Evolutionary conservation across 2,797 vertebrate species (phyloP), one percentile per base, ranked within the genome.

Genomic region (Notolepis coatsorum): DNA sequence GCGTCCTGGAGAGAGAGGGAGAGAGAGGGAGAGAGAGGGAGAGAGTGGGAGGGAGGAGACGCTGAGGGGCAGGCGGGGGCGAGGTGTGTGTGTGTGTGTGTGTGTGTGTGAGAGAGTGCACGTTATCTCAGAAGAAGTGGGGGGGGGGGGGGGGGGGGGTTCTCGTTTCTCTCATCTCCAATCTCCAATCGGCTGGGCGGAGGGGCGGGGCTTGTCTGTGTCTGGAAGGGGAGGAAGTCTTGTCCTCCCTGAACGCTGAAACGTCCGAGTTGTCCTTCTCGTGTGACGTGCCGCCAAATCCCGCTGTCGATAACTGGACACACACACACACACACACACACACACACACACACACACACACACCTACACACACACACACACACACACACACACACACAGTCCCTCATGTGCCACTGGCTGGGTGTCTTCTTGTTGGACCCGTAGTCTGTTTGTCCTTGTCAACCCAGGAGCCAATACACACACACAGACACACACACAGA

Each of bases 151-250:
- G 39, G n/a, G n/a, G 66, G 48, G 69, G n/a, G 7, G 39, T 17
- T 55, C 42, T 51, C 33, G 42, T 47, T 73, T 75, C 66, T 67
- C 71, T 80, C 58, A 3, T 76, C 71, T 84, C 35, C 31, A 2
- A 12, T 7, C 17, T 43, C 68, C 51, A 50, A 84, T 72, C 82
- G 48, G 77, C 75, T 81, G 81, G 79, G 76, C 80, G 72, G 71
- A 79, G 71, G 18, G 70, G 69, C 45, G 41, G 80, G 77, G 72
- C 71, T 30, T 52, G n/a, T 17, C n/a, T n/a, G n/a, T 35, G 70
- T 64, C 61, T 48, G 71, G 75, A 65, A n/a, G 51, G 17, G 76
- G 53, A 58, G 35, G 35, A 41, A 4, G 10, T 4, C 37, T 39
- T 4, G 18, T 51, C 30, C 31, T 52, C 18, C 31, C 49, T 37